These are phyloP conservation scores for Acanthaster planci DNA, from an alignment of 35 echinoderm and acorn worm genomes.

Conservation along the genomic window DNA sequence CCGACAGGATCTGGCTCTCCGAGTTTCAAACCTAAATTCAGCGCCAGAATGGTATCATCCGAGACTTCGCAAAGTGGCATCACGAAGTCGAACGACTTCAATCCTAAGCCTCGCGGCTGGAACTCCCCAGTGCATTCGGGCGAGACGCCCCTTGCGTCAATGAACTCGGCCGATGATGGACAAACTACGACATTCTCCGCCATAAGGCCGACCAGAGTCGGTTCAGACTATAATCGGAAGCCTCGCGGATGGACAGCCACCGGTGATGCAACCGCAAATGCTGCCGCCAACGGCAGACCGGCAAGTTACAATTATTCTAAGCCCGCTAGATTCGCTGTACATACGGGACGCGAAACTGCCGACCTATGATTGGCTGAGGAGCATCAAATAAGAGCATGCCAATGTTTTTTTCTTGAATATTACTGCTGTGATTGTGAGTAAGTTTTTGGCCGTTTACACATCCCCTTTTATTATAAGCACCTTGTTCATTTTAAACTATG, in stretches of 20 bases:
- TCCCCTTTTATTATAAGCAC: no score
- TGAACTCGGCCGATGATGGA: constrained; percentile 49
- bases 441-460: no score
- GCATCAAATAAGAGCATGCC: no score
- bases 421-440: no score
- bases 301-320: not conserved
- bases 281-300: constrained; percentile 18
- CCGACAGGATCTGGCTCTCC: not conserved
- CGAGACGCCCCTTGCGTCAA: constrained; percentile 35
- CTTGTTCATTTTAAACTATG: no score
- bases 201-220: constrained; percentile 26
- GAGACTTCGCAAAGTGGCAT: no score
- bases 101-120: constrained; percentile 57
- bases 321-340: not conserved
- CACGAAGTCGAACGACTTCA: constrained; percentile 56
- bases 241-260: constrained; percentile 1
- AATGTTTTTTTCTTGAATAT: no score
- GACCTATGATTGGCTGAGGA: not conserved
- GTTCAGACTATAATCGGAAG: constrained; percentile 59
- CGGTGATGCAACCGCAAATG: not conserved
- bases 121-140: not conserved
- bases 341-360: not conserved
- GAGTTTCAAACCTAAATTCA: constrained; percentile 29
- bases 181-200: not conserved
- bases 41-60: constrained; percentile 12